Conservation (phyloP, 2,888 invertebrate genomes). For the Iphiclides podalirius region DNA sequence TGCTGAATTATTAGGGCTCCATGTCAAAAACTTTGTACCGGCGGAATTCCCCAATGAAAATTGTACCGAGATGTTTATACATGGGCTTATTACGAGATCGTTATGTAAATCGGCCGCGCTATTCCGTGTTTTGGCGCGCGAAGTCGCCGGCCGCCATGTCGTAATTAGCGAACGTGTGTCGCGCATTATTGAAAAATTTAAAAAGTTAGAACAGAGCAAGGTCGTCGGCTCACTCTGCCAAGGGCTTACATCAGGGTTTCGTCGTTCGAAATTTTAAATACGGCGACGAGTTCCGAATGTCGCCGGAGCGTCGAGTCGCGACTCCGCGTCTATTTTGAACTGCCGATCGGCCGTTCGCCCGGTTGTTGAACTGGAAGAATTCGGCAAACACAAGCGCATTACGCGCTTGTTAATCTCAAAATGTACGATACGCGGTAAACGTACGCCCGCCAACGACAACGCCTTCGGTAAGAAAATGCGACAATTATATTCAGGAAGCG, state of each 20-base stretch:
- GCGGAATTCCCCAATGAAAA: slow-evolving; percentile 24
- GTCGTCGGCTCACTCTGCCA: slow-evolving; percentile 3
- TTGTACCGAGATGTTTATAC: slow-evolving; percentile 23
- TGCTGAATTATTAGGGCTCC: slow-evolving; percentile 39
- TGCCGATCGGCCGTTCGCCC: slow-evolving; percentile 69
- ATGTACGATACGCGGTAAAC: slow-evolving; percentile 49
- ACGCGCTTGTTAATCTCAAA: slow-evolving; percentile 66
- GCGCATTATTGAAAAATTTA: slow-evolving; percentile 1
- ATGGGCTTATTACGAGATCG: slow-evolving; percentile 22
- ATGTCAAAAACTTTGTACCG: slow-evolving; percentile 27
- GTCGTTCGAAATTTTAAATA: slow-evolving; percentile 9
- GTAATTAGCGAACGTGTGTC: slow-evolving; percentile 6
- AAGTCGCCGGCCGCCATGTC: slow-evolving; percentile 7
- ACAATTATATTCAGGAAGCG: slow-evolving; percentile 21
- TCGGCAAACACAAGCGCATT: slow-evolving; percentile 76
- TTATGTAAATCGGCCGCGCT: slow-evolving; percentile 27
- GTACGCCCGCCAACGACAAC: slow-evolving; percentile 34
- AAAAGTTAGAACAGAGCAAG: slow-evolving; percentile 10
- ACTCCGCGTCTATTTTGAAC: slow-evolving; percentile 71
- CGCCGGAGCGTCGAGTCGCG: slow-evolving; percentile 48
- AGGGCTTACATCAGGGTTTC: background rate
- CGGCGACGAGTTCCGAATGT: slow-evolving; percentile 47
- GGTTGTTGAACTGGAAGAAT: slow-evolving; percentile 79
- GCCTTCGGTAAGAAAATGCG: slow-evolving; percentile 21
- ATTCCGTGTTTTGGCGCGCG: slow-evolving; percentile 25